Base-by-base conservation (phyloP, 2,888 invertebrate genomes). In the Electrophaes corylata region DNA sequence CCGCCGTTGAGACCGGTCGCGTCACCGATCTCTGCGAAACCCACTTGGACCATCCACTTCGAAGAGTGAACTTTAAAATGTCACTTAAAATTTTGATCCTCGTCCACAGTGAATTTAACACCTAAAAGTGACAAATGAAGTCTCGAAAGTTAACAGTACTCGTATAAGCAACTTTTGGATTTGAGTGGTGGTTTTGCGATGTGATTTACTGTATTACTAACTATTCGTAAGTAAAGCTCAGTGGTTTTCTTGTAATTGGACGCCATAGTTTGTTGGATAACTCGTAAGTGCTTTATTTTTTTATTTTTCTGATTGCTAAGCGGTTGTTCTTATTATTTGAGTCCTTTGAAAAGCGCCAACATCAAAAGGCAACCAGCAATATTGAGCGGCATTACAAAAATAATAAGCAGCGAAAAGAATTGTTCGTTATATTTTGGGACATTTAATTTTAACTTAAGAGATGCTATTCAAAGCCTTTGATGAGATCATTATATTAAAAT, bases 51-150 rank as follows among this genome's bases (percentile, higher is more conserved):
- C 63, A 56, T 69, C 73, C 63, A 57, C 63, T 58, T 73, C 74
- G 72, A 72, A 75, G 81, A 71, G 76, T 67, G 70, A 85, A 88
- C 82, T 88, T 84, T 82, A 84, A 83, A 84, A 88, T 88, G 87
- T 62, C 64, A 39, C 59, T 62, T 37, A 65, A 67, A 55, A 59
- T 62, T 59, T 53, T 70, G 77, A 67, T 69, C 59, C 66, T 71
- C 66, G 65, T 69, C 62, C 70, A 73, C 63, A 65, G 71, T 74
- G 81, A 73, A 73, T 67, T 68, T 67, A 70, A 73, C 69, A 73
- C 69, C 69, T 66, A 70, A 70, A 73, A 80, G 84, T 86, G 83
- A 80, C 81, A 79, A 72, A 86, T 83, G 80, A 77, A 72, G 73
- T 76, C 74, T 66, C 57, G 55, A 57, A 73, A 66, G 39, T 62